Evolutionary conservation across 1,140 invertebrate genomes (phyloP), one percentile per base, ranked within the genome.

Genomic region (Calephelis virginiensis): DNA sequence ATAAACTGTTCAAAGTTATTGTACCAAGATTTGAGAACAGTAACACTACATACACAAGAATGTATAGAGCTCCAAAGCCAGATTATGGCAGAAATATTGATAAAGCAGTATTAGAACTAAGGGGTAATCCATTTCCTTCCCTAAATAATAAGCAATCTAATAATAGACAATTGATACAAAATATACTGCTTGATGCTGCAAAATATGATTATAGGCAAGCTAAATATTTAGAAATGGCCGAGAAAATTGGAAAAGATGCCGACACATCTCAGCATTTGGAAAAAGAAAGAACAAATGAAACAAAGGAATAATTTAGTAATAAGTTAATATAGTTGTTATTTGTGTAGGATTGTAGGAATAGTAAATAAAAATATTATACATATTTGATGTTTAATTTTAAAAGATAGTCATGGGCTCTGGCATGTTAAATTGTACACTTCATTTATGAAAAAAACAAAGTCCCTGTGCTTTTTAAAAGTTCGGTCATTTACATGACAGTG

Each of bases 1-100:
- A 98, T 76, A 98, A 98, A 92, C 86, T 98, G 48, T 99, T 99
- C 77, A 98, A 98, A 93, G 97, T 98, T 13, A 85, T 98, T 13
- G 97, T 95, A 17, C 97, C 97, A 10, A 91, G 97, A 63, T 98
- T 94, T 91, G 91, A 96, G 80, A 93, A 96, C 75, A 95, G 93
- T 73, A 93, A 92, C 46, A 83, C 92, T 8, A 93, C 94, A 1
- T 97, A 93, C 79, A 98, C 97, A 37, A 93, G 93, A 79, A 89
- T 97, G 74, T 93, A 94, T 64, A 94, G 92, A 78, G 94, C 95
- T 37, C 96, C 96, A 4, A 90, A 80, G 62, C 83, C 92, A 49
- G 94, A 94, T 82, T 94, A 94, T 49, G 93, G 92, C 40, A 72
- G 73, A 40, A 81, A 80, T 53, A 77, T 85, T 67, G 91, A 91